phyloP scores from a whole-genome alignment of 2,113 vertebrate genomes.

The Tylochromis polylepis region DNA sequence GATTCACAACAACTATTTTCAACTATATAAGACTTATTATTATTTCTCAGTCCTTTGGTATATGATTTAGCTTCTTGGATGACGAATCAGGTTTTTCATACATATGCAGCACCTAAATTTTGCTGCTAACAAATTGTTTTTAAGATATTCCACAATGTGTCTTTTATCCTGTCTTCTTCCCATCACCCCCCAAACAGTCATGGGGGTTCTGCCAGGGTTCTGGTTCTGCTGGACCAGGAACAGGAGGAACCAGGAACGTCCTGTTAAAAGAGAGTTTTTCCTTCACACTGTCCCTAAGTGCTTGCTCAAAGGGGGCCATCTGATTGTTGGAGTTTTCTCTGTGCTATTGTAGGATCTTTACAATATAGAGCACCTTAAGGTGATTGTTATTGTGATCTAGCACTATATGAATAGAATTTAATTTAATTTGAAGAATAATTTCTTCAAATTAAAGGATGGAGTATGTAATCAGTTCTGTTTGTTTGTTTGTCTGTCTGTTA shows the following conservation, averaged over 20 bases:
- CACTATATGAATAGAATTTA: rapidly evolving
- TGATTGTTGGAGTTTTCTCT: background rate
- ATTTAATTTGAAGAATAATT: background rate
- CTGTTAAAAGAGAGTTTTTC: background rate
- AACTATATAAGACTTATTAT: background rate
- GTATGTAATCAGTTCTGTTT: background rate
- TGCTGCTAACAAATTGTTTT: background rate
- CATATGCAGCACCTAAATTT: background rate
- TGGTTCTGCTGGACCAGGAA: background rate
- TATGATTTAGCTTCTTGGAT: background rate
- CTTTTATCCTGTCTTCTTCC: background rate
- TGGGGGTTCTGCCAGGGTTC: background rate
- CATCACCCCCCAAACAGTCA: background rate
- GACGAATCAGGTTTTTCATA: background rate
- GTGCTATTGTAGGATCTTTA: background rate
- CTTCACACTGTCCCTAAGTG: background rate
- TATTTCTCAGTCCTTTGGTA: background rate
- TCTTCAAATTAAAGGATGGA: background rate
- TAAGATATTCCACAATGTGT: background rate
- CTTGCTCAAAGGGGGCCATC: background rate
- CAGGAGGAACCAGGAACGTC: background rate
- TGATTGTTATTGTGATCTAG: background rate
- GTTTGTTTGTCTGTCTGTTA: background rate
- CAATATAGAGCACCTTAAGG: background rate
- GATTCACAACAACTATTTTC: background rate